These are phyloP conservation scores for Tinamus guttatus DNA, from an alignment of 2,113 vertebrate species.

Conservation along the genomic window DNA sequence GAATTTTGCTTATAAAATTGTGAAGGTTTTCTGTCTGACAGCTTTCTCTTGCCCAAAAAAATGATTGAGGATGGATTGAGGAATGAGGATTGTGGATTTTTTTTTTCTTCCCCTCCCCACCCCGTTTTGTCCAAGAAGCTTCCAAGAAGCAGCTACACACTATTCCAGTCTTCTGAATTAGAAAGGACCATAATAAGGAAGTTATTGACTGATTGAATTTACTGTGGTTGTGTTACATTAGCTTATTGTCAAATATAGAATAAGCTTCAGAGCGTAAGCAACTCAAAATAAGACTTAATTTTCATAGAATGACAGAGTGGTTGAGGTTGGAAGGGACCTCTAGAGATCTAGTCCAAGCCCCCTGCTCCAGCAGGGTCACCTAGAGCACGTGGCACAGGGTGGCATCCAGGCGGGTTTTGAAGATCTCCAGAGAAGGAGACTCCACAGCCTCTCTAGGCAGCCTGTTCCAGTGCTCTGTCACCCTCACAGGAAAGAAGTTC, in stretches of 20 bases:
- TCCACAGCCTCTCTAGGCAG: no score
- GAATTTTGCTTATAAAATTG: background rate
- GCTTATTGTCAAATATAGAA: constrained; percentile 11
- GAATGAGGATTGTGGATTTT: no score
- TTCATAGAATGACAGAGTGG: no score
- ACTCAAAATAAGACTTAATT: background rate
- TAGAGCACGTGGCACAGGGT: no score
- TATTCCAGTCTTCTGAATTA: background rate
- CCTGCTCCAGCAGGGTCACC: no score
- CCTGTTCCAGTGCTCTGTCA: no score
- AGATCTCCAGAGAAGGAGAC: no score
- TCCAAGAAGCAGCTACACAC: background rate
- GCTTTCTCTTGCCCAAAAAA: background rate
- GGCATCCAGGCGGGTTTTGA: no score
- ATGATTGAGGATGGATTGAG: no score
- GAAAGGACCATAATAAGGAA: background rate
- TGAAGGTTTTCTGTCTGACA: background rate
- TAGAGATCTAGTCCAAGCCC: no score
- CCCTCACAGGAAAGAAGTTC: no score
- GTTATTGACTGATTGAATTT: background rate
- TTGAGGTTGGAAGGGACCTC: no score
- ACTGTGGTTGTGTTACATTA: background rate
- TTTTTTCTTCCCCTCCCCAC: background rate
- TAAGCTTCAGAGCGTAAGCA: background rate
- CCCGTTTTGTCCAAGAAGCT: background rate